Evolutionary conservation across 2,888 invertebrate species (phyloP), one percentile per base, ranked within the genome.

Genomic region (Megaustenia siamemsis): DNA sequence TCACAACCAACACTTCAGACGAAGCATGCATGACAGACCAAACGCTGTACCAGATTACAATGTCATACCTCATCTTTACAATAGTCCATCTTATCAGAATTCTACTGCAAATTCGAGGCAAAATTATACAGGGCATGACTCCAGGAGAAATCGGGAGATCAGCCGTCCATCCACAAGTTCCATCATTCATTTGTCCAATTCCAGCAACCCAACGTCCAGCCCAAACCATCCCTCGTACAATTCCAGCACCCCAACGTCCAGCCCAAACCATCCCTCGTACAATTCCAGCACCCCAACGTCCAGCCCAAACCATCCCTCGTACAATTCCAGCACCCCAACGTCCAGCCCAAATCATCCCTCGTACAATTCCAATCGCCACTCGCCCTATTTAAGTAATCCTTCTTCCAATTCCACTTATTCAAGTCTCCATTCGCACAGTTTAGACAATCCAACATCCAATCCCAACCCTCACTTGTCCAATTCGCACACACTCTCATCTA

Each of bases 1-100:
- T 1, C 24, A 63, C 0, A 56, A 56, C 38, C 40, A 28, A 28
- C 40, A 66, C 32, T 78, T 63, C 45, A 63, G 78, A 28, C 63
- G 66, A 43, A 78, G 78, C 35, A 63, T 78, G 63, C 32, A 63
- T 78, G 78, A 78, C 1, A 21, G 66, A 0, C 28, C 63, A 43
- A 21, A 8, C 28, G 38, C 43, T 32, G 12, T 66, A 35, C 4
- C 56, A 21, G 35, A 40, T 24, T 28, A 43, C 32, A 73, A 32
- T 49, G 12, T 5, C 15, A 35, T 45, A 32, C 63, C 32, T 15
- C 77, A 60, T 32, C 8, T 10, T 66, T 15, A 28, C 45, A 45
- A n/a, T 21, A 40, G 4, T 43, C 32, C 43, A 40, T n/a, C 78
- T 15, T 15, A 28, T 63, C 43, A 60, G n/a, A 43, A n/a, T 28